Evolutionary conservation across 2,888 invertebrate species (phyloP).

Genomic region (Lypha dubia): DNA sequence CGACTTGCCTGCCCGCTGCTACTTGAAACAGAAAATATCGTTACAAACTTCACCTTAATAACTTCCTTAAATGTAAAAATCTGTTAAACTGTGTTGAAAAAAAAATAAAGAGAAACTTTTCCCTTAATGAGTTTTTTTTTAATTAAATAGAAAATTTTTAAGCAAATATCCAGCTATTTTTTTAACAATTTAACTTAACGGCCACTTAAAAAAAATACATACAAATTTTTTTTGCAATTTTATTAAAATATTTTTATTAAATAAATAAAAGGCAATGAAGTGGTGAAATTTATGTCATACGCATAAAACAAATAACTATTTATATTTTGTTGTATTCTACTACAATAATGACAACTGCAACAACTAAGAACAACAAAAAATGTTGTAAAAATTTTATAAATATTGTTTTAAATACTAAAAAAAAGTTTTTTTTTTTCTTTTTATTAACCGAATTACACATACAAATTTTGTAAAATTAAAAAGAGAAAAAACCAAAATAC

Average conservation of each 20-base stretch:
- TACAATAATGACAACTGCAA: conserved; percentile 50
- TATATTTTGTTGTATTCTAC: conserved; percentile 45
- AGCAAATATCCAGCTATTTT: no score
- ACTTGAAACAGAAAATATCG: no score
- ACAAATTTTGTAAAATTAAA: conserved; percentile 49
- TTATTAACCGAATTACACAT: conserved; percentile 57
- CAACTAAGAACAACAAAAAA: conserved; percentile 54
- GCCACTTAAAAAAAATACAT: conserved; percentile 1
- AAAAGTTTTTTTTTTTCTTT: no score
- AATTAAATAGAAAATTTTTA: no score
- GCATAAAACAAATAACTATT: conserved; percentile 70
- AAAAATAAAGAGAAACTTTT: no score
- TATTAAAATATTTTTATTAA: conserved; percentile 42
- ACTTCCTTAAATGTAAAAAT: no score
- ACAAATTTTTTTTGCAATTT: background rate
- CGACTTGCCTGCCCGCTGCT: no score
- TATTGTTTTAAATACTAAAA: conserved; percentile 40
- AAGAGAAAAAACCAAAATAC: conserved; percentile 34
- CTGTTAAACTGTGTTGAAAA: no score
- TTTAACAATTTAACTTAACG: background rate
- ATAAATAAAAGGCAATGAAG: conserved; percentile 69
- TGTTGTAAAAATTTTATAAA: conserved; percentile 59
- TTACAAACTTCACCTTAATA: no score
- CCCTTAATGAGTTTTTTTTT: no score
- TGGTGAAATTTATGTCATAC: conserved; percentile 72